phyloP scores from a whole-genome alignment of 53 echinoderm and acorn worm genomes.

The Henricia sp. region DNA sequence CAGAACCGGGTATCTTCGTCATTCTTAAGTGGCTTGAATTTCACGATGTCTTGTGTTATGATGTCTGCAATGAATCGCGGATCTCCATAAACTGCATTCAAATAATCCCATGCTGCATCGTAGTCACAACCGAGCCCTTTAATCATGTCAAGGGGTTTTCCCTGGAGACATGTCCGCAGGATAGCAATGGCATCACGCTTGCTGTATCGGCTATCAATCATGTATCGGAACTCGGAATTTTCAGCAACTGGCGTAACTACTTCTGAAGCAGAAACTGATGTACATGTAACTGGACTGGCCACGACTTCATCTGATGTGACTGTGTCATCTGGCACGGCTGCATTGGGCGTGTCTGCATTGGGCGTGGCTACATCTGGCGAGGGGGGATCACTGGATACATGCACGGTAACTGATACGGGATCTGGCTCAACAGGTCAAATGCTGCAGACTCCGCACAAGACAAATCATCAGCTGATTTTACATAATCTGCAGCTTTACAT shows the following conservation, averaged over 20 bases:
- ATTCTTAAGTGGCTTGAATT: slow-evolving; percentile 53
- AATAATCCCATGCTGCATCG: slow-evolving; percentile 65
- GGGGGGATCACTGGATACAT: no score
- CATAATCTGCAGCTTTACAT: background rate
- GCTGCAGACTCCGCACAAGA: no score
- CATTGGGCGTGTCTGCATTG: no score
- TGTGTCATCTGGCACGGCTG: background rate
- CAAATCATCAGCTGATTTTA: no score
- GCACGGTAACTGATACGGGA: no score
- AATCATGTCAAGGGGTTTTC: slow-evolving; percentile 62
- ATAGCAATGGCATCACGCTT: slow-evolving; percentile 62
- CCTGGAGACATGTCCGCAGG: slow-evolving; percentile 57
- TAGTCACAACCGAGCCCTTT: slow-evolving; percentile 60
- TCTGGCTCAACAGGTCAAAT: no score
- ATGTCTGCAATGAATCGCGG: slow-evolving; percentile 66
- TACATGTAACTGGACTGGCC: no score
- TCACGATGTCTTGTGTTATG: slow-evolving; percentile 62
- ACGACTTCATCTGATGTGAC: no score
- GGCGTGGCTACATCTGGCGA: no score
- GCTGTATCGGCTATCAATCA: slow-evolving; percentile 35
- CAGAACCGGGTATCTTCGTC: slow-evolving; percentile 68
- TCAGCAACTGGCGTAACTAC: no score
- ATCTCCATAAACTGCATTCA: slow-evolving; percentile 66
- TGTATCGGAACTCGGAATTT: slow-evolving; percentile 65
- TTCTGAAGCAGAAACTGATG: no score